Conservation (phyloP, 2,797 vertebrate species). For the Mus caroli region DNA sequence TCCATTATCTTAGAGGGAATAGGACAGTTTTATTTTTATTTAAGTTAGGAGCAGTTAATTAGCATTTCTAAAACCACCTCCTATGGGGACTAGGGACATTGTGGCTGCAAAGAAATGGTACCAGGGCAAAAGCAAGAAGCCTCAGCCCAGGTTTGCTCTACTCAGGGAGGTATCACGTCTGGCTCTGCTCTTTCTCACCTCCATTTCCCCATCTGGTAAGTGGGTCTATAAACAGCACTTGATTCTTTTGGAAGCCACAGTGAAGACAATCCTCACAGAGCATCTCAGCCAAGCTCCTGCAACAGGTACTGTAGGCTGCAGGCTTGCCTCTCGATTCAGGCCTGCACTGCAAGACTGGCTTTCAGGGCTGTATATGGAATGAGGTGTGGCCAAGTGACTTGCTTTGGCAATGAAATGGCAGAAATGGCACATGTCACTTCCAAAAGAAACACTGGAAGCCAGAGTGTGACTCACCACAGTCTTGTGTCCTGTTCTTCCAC, state of each 20-base stretch:
- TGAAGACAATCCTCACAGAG: neutral
- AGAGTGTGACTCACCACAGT: neutral
- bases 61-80: conserved; percentile 54
- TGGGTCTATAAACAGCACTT: neutral
- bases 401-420: neutral
- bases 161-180: neutral
- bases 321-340: neutral
- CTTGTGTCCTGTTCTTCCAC: neutral
- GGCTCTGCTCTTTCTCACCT: neutral
- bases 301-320: neutral
- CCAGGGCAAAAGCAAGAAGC: neutral
- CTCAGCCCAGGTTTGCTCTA: neutral
- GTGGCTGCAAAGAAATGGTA: neutral
- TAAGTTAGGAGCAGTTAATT: conserved; percentile 59
- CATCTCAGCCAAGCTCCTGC: neutral
- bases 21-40: conserved; percentile 71
- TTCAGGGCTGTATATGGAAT: neutral
- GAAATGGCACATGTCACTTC: neutral
- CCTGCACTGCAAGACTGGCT: fast-evolving
- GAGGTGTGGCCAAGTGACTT: neutral
- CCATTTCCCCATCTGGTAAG: neutral
- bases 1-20: conserved; percentile 43
- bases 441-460: neutral
- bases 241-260: neutral
- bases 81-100: neutral